Base-by-base conservation (phyloP, 2,797 vertebrate species). In the Petrocephalus schoutedeni region DNA sequence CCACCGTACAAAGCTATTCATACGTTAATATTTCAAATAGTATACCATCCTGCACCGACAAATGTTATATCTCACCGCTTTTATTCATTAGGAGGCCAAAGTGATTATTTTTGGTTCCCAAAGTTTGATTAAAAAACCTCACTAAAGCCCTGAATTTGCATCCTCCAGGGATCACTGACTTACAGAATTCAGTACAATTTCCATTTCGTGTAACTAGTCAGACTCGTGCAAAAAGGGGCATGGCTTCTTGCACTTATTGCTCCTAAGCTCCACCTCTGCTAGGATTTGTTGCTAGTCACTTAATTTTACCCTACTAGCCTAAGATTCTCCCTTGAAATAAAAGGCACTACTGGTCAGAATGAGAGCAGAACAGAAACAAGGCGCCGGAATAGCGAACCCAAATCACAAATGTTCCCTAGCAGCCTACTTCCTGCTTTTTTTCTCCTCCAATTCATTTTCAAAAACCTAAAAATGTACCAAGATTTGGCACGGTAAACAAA, bases 321-420 rank as follows among this genome's bases (percentile, higher is more conserved):
- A 97, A 92, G 93, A 97, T 96, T 96, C 96, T 97, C 97, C 96
- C 96, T 95, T 95, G 91, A 97, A 96, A 97, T 95, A 94, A 97
- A 99, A 99, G 98, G 98, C 98, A 99, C 98, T 98, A 97, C 97
- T 96, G 98, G 98, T 97, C 96, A 96, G 94, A 96, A 97, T 93
- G 97, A 95, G 94, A 96, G 94, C 89, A 91, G 93, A 94, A 92
- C 90, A 19, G 90, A 92, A 95, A 90, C 94, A 94, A 95, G 94
- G 95, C 83, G 91, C 93, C 94, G 92, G 90, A 90, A 90, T 28
- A 83, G 86, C 94, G 96, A 95, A 94, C 95, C 95, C 93, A 89
- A 92, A 92, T 92, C 92, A 95, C 93, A 12, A 61, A 84, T 89
- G 89, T 90, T 93, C 93, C 95, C 95, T 93, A 94, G 87, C 94